These are phyloP conservation scores for Dolichopus griseipennis DNA, from an alignment of 2,888 invertebrate genomes.

Conservation along the genomic window DNA sequence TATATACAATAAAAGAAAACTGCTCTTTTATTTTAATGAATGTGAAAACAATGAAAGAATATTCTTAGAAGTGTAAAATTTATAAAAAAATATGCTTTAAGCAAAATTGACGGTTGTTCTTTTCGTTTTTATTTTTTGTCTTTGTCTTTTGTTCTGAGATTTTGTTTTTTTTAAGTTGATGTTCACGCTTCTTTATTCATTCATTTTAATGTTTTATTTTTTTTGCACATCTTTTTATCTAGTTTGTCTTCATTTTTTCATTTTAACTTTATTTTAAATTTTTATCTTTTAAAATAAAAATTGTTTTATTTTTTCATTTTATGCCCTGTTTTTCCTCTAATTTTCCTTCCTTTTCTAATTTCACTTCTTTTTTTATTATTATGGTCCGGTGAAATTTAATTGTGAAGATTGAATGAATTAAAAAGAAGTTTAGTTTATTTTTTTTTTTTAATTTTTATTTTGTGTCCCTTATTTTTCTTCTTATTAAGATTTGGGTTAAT, in stretches of 20 bases:
- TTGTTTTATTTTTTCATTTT: not conserved
- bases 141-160: not conserved
- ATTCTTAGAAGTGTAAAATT: no score
- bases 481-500: slow-evolving; percentile 4
- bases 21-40: no score
- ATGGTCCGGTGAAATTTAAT: slow-evolving; percentile 4
- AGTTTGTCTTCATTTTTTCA: not conserved
- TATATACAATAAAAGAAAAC: no score
- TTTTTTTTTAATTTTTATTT: no score
- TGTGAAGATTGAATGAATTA: slow-evolving; percentile 3
- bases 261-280: not conserved
- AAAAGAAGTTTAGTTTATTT: not conserved
- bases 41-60: no score
- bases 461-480: not conserved
- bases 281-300: not conserved
- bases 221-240: no score
- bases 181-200: not conserved
- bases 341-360: not conserved
- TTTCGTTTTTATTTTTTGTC: no score
- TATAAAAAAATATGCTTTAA: not conserved
- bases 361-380: not conserved
- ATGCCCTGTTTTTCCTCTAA: no score
- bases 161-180: not conserved
- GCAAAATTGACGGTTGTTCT: not conserved
- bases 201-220: no score